Conservation (phyloP, 2,113 vertebrate genomes). For the Rhynchomys soricoides region DNA sequence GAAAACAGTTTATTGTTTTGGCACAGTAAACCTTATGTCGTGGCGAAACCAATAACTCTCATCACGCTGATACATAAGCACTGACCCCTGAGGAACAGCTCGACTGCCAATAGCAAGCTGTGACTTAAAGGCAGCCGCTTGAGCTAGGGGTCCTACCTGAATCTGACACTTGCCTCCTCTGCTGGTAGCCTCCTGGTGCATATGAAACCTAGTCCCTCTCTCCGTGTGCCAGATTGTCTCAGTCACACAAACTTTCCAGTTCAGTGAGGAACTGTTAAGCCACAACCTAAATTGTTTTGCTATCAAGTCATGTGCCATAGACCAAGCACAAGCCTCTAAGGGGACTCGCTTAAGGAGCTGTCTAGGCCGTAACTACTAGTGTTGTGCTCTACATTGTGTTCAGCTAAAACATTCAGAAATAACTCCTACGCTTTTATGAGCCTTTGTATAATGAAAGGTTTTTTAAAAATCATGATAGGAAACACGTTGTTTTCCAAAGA, state of each 20-base stretch:
- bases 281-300: background rate
- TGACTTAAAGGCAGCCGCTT: background rate
- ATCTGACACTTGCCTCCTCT: background rate
- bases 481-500: background rate
- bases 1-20: background rate
- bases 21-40: background rate
- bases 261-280: background rate
- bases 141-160: background rate
- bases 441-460: background rate
- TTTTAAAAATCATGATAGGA: slow-evolving; percentile 44
- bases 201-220: too few relatives aligned
- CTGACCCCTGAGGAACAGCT: background rate
- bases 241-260: background rate
- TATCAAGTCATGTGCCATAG: background rate
- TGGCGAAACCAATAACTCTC: background rate
- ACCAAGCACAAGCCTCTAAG: background rate
- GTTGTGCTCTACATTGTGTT: background rate
- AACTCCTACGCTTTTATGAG: background rate
- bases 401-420: slow-evolving; percentile 24
- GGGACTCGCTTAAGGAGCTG: background rate
- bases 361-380: background rate
- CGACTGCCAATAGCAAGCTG: background rate
- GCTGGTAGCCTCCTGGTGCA: background rate
- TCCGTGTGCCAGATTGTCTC: background rate
- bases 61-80: background rate